phyloP scores from a whole-genome alignment of 2,888 invertebrate genomes.

The Neoascia interrupta region DNA sequence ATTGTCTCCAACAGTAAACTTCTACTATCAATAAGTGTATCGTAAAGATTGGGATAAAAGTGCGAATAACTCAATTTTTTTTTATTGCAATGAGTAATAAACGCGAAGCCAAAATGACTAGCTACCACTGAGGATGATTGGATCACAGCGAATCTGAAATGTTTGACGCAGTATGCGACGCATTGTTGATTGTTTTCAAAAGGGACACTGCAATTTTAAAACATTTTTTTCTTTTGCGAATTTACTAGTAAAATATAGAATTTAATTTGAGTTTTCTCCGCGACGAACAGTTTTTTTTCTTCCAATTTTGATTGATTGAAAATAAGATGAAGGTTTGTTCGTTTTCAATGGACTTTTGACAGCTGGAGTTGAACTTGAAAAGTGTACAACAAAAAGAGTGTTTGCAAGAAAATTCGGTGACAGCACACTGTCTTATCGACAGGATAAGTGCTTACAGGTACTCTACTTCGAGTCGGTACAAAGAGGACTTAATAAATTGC shows the following conservation, averaged over 20 bases:
- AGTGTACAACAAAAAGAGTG: not conserved
- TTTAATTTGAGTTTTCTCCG: conserved; percentile 10
- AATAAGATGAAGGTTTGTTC: conserved; percentile 45
- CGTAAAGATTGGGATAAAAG: conserved; percentile 19
- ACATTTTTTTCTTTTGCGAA: conserved; percentile 5
- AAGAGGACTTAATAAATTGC: too few species aligned
- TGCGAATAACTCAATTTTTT: conserved; percentile 5
- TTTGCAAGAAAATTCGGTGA: too few species aligned
- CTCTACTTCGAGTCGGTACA: too few species aligned
- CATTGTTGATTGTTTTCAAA: conserved; percentile 40
- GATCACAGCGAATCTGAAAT: conserved; percentile 45
- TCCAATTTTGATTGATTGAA: conserved; percentile 54
- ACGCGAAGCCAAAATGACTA: conserved; percentile 42
- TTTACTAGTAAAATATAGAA: not conserved
- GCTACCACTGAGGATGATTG: conserved; percentile 46
- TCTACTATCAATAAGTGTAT: conserved; percentile 40
- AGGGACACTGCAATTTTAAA: not conserved
- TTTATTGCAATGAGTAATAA: conserved; percentile 51
- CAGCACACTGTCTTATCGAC: conserved; percentile 5
- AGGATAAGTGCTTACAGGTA: not conserved
- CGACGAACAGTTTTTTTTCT: conserved; percentile 19
- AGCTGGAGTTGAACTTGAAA: conserved; percentile 7
- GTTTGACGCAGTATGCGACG: conserved; percentile 8
- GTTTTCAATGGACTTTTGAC: conserved; percentile 37
- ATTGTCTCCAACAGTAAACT: conserved; percentile 8